Conservation (phyloP, 2,888 invertebrate genomes). For the Mesorhabditis belari region DNA sequence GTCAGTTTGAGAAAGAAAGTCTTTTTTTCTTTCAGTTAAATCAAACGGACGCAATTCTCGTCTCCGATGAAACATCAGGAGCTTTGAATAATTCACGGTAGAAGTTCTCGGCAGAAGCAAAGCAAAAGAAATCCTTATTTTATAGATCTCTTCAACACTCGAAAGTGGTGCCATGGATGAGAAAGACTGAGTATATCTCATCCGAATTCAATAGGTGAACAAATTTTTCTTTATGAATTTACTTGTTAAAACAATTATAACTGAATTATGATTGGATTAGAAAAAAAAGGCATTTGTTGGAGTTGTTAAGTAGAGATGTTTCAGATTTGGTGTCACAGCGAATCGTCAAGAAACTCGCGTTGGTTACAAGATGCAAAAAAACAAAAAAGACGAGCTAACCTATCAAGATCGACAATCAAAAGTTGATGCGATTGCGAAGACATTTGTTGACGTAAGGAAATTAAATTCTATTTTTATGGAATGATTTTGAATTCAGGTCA, state of each 20-base stretch:
- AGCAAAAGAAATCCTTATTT: too few relatives aligned
- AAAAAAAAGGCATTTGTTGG: neutral
- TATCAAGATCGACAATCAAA: constrained; percentile 95
- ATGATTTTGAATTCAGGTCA: constrained; percentile 12
- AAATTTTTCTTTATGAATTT: neutral
- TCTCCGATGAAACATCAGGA: constrained; percentile 74
- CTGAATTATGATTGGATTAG: neutral
- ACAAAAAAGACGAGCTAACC: constrained; percentile 64
- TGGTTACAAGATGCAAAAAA: constrained; percentile 90
- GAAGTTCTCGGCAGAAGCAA: too few relatives aligned
- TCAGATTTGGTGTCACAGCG: constrained; percentile 55
- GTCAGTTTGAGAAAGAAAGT: too few relatives aligned
- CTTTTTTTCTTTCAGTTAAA: constrained; percentile 52
- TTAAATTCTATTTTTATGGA: constrained; percentile 1
- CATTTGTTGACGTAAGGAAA: constrained; percentile 76
- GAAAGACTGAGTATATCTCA: constrained; percentile 96
- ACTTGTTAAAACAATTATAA: neutral
- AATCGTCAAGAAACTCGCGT: constrained; percentile 85
- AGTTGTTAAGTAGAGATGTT: too few relatives aligned
- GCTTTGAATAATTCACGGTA: too few relatives aligned
- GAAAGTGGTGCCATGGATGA: constrained; percentile 91
- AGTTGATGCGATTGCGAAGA: constrained; percentile 92
- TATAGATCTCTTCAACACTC: constrained; percentile 81
- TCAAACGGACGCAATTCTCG: constrained; percentile 83
- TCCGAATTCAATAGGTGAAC: constrained; percentile 87